Conservation (phyloP, 1,140 invertebrate species). For the Hyposmocoma kahamanoa region DNA sequence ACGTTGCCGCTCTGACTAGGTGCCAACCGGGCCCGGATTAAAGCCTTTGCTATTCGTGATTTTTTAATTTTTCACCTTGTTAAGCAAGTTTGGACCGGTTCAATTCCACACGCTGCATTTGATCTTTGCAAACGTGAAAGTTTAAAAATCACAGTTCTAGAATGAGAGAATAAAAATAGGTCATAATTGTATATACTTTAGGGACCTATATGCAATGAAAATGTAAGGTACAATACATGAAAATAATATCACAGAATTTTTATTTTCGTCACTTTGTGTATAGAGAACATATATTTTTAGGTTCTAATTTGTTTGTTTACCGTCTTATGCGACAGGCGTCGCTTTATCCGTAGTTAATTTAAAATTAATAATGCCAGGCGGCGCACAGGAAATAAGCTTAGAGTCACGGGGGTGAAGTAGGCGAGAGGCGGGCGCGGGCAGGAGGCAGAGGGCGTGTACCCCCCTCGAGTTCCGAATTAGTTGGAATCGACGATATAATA, state of each 20-base stretch:
- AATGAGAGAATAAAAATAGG: too few relatives aligned
- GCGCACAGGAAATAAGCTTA: slow-evolving; percentile 75
- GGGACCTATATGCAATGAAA: too few relatives aligned
- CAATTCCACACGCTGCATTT: too few relatives aligned
- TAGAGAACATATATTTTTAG: too few relatives aligned
- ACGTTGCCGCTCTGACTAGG: slow-evolving; percentile 34
- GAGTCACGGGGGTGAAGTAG: slow-evolving; percentile 39
- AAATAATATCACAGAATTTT: too few relatives aligned
- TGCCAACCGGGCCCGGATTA: slow-evolving; percentile 27
- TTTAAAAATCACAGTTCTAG: too few relatives aligned
- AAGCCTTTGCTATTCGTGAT: slow-evolving; percentile 23
- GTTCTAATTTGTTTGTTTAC: slow-evolving; percentile 17
- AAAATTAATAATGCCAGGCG: slow-evolving; percentile 78
- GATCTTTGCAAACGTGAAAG: too few relatives aligned
- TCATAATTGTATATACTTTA: too few relatives aligned
- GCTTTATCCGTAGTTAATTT: slow-evolving; percentile 76
- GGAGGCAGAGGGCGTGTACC: slow-evolving; percentile 21
- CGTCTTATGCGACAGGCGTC: slow-evolving; percentile 23
- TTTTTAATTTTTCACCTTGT: too few relatives aligned
- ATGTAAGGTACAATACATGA: too few relatives aligned
- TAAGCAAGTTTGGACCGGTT: too few relatives aligned
- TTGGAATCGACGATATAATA: slow-evolving; percentile 45
- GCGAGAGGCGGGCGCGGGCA: slow-evolving; percentile 38
- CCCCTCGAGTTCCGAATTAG: slow-evolving; percentile 55
- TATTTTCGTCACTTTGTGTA: too few relatives aligned